Evolutionary conservation across 2,113 vertebrate genomes (phyloP).

Genomic region (Platysteira castanea): DNA sequence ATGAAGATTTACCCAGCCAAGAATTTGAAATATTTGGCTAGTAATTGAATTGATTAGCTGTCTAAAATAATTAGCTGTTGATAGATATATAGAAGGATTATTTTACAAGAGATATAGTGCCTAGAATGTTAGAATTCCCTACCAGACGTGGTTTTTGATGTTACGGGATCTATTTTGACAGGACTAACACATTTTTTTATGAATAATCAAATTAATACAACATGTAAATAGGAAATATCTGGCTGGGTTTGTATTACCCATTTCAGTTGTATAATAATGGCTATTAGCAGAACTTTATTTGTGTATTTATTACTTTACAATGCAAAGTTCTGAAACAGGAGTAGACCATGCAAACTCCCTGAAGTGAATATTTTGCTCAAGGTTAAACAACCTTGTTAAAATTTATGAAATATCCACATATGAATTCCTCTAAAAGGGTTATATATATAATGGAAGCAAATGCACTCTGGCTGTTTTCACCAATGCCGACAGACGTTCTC

Average conservation of each 20-base stretch:
- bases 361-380: not conserved
- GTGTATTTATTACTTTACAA: not conserved
- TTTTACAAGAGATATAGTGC: not conserved
- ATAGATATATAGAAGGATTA: not conserved
- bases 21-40: conserved; percentile 27
- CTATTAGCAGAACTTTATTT: not conserved
- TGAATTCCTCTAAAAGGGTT: not conserved
- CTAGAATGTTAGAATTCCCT: conserved; percentile 13
- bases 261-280: not conserved
- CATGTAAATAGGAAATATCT: not conserved
- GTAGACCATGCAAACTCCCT: not conserved
- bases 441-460: not conserved
- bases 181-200: not conserved
- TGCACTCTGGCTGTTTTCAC: not conserved
- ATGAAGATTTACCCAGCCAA: not conserved
- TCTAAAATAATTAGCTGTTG: conserved; percentile 36
- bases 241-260: not conserved
- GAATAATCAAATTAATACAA: not conserved
- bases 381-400: not conserved
- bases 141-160: not conserved
- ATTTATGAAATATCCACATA: not conserved
- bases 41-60: conserved; percentile 39
- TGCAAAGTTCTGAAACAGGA: not conserved
- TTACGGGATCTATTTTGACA: not conserved
- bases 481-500: rapidly evolving